Base-by-base conservation (phyloP, 2,888 invertebrate species). In the Piscicola geometra region DNA sequence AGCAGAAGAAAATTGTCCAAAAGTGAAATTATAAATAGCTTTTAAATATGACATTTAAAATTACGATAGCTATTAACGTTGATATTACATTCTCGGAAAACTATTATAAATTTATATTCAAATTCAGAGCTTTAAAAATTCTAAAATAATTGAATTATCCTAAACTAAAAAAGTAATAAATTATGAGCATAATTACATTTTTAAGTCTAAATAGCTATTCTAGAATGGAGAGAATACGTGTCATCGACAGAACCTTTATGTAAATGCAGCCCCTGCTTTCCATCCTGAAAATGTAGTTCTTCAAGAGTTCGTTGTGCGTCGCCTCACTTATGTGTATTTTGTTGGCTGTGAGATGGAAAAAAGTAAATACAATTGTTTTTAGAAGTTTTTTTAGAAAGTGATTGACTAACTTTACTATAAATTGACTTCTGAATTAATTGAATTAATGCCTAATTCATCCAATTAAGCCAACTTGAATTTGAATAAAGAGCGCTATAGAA, bases 221-320 rank as follows among this genome's bases (percentile, higher is more conserved):
- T n/a, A n/a, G n/a, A n/a, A n/a, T n/a, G n/a, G n/a, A n/a, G n/a
- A n/a, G n/a, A n/a, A n/a, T n/a, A n/a, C n/a, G n/a, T n/a, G n/a
- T n/a, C n/a, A n/a, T n/a, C 18, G 15, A 25, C 18, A 56, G 1
- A 60, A 78, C 78, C 76, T 78, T 78, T n/a, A 78, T 68, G n/a
- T 69, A 50, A 33, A 78, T 72, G 41, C 70, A 66, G n/a, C 78
- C 78, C 52, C 78, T 69, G 15, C 36, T 30, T 36, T 78, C 71
- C 30, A 76, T 33, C 30, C 56, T 50, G 76, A 76, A 78, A 35
- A 64, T 69, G 56, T 71, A 71, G n/a, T 56, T 67, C 28, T 66
- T 75, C n/a, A 71, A 15, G 35, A 78, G 52, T n/a, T 68, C 70
- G n/a, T 41, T 9, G 33, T 66, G 36, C 35, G 75, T 75, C 1